Evolutionary conservation across 2,797 vertebrate genomes (phyloP).

Genomic region (Anomalospiza imberbis): DNA sequence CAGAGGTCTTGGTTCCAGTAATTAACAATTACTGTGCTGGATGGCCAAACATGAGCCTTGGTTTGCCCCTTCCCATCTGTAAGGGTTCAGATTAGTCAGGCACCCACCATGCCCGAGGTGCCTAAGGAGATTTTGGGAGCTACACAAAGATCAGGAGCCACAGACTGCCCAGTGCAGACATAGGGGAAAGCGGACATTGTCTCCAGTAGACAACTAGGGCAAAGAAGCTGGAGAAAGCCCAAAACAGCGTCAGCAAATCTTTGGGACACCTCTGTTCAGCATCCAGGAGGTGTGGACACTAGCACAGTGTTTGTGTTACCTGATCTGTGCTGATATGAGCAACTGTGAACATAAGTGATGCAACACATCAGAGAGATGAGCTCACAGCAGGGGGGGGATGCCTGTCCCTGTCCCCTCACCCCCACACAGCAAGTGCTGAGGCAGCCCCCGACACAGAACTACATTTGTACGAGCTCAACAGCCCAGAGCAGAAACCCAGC

Average conservation of each 20-base stretch:
- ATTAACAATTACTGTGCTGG: neutral
- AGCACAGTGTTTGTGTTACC: neutral
- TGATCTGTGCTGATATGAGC: neutral
- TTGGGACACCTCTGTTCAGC: neutral
- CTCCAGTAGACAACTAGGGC: neutral
- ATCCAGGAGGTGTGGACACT: neutral
- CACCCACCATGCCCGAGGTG: neutral
- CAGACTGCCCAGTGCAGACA: neutral
- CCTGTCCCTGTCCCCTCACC: neutral
- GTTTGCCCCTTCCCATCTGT: accelerated
- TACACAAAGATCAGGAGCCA: neutral
- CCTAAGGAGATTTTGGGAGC: neutral
- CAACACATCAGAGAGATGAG: neutral
- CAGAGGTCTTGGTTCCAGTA: neutral
- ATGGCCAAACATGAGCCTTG: neutral
- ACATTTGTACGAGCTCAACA: accelerated
- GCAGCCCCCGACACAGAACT: neutral
- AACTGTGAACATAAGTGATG: neutral
- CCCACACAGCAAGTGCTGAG: neutral
- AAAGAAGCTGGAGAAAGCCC: neutral
- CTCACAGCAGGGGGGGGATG: neutral
- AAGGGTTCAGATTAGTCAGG: neutral
- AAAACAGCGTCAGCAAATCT: neutral
- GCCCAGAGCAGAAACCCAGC: neutral
- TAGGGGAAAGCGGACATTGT: neutral